Evolutionary conservation across 2,888 invertebrate genomes (phyloP).

Genomic region (Carterocephalus palaemon): DNA sequence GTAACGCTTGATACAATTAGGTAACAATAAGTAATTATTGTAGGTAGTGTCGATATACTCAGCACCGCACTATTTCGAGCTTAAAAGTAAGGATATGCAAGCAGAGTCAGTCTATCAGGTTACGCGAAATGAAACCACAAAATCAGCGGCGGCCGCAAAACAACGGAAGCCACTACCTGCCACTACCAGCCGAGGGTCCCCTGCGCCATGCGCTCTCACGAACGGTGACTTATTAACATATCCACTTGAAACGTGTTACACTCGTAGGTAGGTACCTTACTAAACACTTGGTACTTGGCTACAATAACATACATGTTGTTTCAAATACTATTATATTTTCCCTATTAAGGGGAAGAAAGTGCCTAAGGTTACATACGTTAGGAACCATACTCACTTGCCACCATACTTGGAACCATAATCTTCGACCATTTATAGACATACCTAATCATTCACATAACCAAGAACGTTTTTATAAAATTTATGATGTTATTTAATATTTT

Average conservation of each 20-base stretch:
- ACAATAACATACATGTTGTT: background rate
- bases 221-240: constrained; percentile 53
- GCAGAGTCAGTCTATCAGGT: constrained; percentile 65
- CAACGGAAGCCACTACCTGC: constrained; percentile 73
- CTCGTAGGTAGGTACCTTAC: constrained; percentile 6
- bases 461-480: no score
- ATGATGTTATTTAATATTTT: no score
- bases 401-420: no score
- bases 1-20: no score
- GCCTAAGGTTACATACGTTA: no score
- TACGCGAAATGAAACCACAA: constrained; percentile 78
- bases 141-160: constrained; percentile 71
- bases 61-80: constrained; percentile 10
- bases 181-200: constrained; percentile 47
- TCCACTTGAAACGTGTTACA: constrained; percentile 21
- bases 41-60: constrained; percentile 8
- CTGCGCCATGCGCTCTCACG: constrained; percentile 56
- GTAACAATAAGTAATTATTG: no score
- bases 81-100: constrained; percentile 63
- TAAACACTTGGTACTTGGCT: constrained; percentile 4
- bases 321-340: background rate
- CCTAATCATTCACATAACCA: no score
- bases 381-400: no score
- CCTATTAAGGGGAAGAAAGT: no score
- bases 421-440: no score